Evolutionary conservation across 2,113 vertebrate genomes (phyloP).

Genomic region (Catharus minimus): DNA sequence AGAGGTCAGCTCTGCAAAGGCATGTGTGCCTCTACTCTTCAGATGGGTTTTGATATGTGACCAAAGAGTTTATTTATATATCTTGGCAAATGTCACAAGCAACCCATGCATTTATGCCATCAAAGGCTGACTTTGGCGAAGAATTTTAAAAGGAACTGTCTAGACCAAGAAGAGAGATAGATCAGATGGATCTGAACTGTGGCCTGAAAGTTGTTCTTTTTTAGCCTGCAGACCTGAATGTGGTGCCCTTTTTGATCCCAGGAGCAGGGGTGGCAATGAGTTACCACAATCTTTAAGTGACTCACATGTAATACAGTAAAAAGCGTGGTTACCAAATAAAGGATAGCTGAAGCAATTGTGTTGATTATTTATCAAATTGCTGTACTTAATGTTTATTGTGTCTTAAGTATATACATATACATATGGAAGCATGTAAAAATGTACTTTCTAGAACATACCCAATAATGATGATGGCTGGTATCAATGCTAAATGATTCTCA

Average conservation of each 20-base stretch:
- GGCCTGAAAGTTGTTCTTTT: not conserved
- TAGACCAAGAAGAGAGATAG: not conserved
- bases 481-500: not conserved
- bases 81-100: not conserved
- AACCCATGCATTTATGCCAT: not conserved
- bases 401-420: not conserved
- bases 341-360: not conserved
- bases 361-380: not conserved
- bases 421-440: not conserved
- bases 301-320: not conserved
- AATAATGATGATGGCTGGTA: not conserved
- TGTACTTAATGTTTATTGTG: not conserved
- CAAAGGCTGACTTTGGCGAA: not conserved
- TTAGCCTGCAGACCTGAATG: not conserved
- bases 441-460: not conserved
- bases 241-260: not conserved
- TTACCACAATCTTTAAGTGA: not conserved
- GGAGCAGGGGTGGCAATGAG: not conserved
- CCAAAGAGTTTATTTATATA: not conserved
- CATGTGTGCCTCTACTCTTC: not conserved
- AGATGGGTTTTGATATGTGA: not conserved
- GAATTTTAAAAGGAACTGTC: not conserved
- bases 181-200: not conserved
- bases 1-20: not conserved
- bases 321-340: not conserved